Base-by-base conservation (phyloP, 2,113 vertebrate species). In the Rhabdornis inornatus region DNA sequence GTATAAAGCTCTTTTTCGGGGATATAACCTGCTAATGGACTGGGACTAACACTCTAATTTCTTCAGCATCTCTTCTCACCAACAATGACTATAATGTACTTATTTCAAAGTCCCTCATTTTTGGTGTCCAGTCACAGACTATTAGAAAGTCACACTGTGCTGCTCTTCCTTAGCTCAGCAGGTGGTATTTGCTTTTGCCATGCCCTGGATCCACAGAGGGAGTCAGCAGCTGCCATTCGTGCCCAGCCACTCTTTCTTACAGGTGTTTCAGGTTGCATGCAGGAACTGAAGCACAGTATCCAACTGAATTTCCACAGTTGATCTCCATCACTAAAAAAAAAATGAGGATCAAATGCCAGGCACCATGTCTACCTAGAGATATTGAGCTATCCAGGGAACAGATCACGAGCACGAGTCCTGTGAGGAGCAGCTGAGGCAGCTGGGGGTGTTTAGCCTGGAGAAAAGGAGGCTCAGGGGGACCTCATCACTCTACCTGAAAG, bases 121-220 rank as follows among this genome's bases (percentile, higher is more conserved):
- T 24, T 33, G 6, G 12, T n/a, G 42, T 56, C 59, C 24, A 47
- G 33, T 20, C 22, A 66, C 7, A 23, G 39, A 22, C 30, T 70
- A 16, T 25, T 52, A 39, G 33, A 42, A 71, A 24, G 27, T 6
- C 28, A 42, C 27, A 9, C 6, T 30, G n/a, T 19, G 27, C 27
- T 64, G 39, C 21, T 81, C 20, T 50, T 63, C 42, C 44, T 77
- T 52, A 12, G 39, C 55, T 44, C 5, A 3, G 28, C 20, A 39
- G 21, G 5, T 5, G 8, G 10, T 33, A 31, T 3, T 35, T 39
- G 37, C 24, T 53, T 28, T 70, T 56, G 33, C 19, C 2, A 1
- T 40, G 10, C 9, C 31, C 37, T 0, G 2, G 11, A n/a, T 22
- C 24, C 1, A 6, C 59, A 33, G 42, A 40, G 2, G 0, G 5